Base-by-base conservation (phyloP, 2,888 invertebrate species). In the Aromia moschata region DNA sequence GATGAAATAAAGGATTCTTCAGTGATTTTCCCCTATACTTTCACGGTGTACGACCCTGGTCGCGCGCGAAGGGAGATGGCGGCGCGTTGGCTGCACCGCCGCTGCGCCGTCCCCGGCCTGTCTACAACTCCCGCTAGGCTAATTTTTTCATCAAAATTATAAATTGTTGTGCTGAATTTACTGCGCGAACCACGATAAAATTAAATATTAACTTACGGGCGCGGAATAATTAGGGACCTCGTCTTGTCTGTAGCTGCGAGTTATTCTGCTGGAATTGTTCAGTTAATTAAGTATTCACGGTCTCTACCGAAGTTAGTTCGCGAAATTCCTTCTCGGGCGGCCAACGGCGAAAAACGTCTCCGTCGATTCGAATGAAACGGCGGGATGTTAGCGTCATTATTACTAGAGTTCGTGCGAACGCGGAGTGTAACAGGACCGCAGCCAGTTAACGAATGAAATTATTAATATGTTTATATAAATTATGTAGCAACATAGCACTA, bases 141-240 rank as follows among this genome's bases (percentile, higher is more conserved):
- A 74, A 76, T 74, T 75, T n/a, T 76, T 74, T 76, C 76, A 75
- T 75, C 71, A 70, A 72, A 75, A 74, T 74, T 73, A 75, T 75
- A 75, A 75, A 75, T 74, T 75, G 74, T 74, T 72, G 69, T 71
- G 68, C 74, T 67, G 72, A 73, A 74, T 74, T 74, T 73, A 74
- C 69, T 70, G 69, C 64, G 70, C 45, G 70, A 70, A 65, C 71
- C 73, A 68, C 67, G 74, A 75, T 75, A 74, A 75, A 75, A 74
- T 75, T 75, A 74, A 75, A 75, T 75, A 75, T 73, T 75, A 75
- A 75, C 74, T 75, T 74, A 74, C 74, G 74, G 73, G 73, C 70
- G 72, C 71, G 67, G 74, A 75, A 75, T 75, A 75, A 75, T 75
- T 75, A 75, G 74, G 68, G 68, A 65, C 67, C 64, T 64, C 60